Percentiles rank a stretch among this genome's conserved stretches.
Conservation (phyloP, 1,140 invertebrate genomes). For the Bradynema listronoti region DNA sequence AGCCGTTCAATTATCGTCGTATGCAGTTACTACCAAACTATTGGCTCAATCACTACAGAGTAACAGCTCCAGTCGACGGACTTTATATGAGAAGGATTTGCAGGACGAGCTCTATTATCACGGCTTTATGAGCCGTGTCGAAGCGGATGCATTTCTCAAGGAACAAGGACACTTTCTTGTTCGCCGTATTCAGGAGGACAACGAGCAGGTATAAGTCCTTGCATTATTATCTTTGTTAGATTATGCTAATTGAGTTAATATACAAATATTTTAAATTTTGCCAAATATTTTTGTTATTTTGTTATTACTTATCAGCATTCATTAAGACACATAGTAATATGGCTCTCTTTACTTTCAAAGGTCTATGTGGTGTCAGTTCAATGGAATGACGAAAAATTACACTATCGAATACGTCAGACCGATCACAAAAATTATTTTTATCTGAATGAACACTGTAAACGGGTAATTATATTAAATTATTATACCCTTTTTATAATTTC, state of each 20-base stretch:
- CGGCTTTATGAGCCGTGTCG: slow-evolving; percentile 8
- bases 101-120: slow-evolving; percentile 20
- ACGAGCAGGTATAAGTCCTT: too few species aligned
- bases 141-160: slow-evolving; percentile 10
- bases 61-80: too few species aligned
- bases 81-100: slow-evolving; percentile 4
- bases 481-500: not conserved
- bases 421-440: slow-evolving; percentile 4
- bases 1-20: too few species aligned
- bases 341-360: not conserved
- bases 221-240: too few species aligned
- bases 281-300: slow-evolving; percentile 1
- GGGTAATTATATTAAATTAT: not conserved
- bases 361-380: slow-evolving; percentile 3
- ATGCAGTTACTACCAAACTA: too few species aligned
- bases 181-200: slow-evolving; percentile 4
- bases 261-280: too few species aligned
- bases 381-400: slow-evolving; percentile 8
- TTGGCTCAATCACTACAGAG: too few species aligned
- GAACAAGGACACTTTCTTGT: slow-evolving; percentile 17
- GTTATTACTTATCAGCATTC: too few species aligned
- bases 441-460: not conserved
- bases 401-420: slow-evolving; percentile 2
- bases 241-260: too few species aligned
- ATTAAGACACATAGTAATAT: too few species aligned